These are phyloP conservation scores for Alauda arvensis DNA, from an alignment of 2,797 vertebrate genomes.

Conservation along the genomic window DNA sequence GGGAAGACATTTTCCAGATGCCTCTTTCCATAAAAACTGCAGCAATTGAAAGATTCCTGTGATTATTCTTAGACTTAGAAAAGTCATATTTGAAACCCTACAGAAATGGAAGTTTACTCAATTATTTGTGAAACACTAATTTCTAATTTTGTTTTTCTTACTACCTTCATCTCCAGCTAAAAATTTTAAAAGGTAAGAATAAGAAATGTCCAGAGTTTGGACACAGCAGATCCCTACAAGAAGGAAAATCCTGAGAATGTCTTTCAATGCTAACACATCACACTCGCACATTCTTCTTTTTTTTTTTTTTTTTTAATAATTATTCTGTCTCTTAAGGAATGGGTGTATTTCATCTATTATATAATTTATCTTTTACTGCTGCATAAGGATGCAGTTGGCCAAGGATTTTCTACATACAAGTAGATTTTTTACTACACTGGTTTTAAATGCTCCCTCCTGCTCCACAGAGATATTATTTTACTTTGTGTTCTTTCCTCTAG, in stretches of 20 bases:
- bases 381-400: background rate
- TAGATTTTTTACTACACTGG: background rate
- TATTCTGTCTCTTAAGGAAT: background rate
- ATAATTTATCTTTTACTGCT: background rate
- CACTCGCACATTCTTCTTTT: background rate
- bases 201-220: background rate
- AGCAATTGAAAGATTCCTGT: background rate
- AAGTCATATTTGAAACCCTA: background rate
- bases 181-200: background rate
- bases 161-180: background rate
- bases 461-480: background rate
- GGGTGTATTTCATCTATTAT: background rate
- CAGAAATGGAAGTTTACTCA: background rate
- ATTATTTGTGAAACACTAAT: background rate
- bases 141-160: background rate
- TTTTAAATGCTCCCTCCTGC: background rate
- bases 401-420: background rate
- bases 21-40: background rate
- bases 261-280: background rate
- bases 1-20: constrained; percentile 31
- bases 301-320: background rate
- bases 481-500: background rate
- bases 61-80: background rate
- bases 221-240: background rate
- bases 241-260: background rate